Conservation (phyloP, 1,140 invertebrate genomes). For the Diuraphis noxia region DNA sequence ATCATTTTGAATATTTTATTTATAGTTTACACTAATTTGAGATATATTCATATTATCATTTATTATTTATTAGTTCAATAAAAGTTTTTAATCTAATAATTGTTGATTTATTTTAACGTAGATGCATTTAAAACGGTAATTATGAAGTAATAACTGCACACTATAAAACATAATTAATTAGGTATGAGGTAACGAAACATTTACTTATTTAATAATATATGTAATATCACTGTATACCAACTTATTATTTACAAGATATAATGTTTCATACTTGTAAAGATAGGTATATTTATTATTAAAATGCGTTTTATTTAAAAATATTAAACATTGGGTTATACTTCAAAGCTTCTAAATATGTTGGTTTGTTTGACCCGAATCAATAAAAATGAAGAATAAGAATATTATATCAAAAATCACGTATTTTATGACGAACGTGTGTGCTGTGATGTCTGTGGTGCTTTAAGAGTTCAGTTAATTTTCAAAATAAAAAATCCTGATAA, state of each 20-base stretch:
- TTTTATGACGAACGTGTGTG: not conserved
- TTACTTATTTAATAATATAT: too few species aligned
- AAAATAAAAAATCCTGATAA: not conserved
- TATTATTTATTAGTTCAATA: not conserved
- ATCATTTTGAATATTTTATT: too few species aligned
- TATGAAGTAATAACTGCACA: not conserved
- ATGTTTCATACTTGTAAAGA: not conserved
- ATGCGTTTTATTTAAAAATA: not conserved
- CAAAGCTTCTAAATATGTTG: not conserved
- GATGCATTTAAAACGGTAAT: not conserved
- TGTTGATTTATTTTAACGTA: not conserved
- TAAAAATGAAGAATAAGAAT: not conserved
- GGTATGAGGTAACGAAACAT: too few species aligned
- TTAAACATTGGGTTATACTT: not conserved
- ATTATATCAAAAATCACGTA: not conserved
- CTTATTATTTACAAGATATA: not conserved
- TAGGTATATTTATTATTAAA: not conserved
- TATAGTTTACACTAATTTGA: not conserved
- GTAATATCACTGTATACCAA: not conserved
- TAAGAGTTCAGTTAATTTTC: not conserved
- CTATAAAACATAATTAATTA: not conserved
- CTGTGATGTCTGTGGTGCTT: not conserved
- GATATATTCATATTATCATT: not conserved
- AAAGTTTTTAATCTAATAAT: not conserved
- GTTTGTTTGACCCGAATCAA: not conserved